Base-by-base conservation (phyloP, 2,888 invertebrate species). In the Ypsolopha sequella region DNA sequence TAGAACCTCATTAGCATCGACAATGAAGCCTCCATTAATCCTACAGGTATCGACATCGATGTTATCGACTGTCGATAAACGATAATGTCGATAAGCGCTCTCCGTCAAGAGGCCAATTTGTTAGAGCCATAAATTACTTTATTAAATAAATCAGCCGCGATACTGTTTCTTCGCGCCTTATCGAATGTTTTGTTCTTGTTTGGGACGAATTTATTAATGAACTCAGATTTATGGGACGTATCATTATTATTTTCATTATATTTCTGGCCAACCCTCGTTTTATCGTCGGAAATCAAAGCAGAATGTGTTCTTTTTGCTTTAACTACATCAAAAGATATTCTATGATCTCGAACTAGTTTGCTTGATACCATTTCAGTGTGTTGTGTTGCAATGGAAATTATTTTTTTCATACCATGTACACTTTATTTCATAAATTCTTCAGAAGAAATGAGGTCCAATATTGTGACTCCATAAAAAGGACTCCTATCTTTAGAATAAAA, bases 121-220 rank as follows among this genome's bases (percentile, higher is more conserved):
- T 81, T 72, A 71, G 68, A 63, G 72, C 66, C 78, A 82, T 85
- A 84, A 82, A 84, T 84, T 79, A 81, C 69, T 79, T 80, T 80
- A 84, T 82, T 81, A 80, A 80, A 84, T 84, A 84, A 84, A 84
- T 84, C 82, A 82, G 70, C 36, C 14, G 45, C 13, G 36, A 7
- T 36, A 47, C 7, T 47, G 47, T 11, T 36, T 36, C 62, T 43
- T 24, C 36, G n/a, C 14, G 10, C 24, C 35, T 41, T 38, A 48
- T 48, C 35, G 41, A n/a, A 24, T 6, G 9, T n/a, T 24, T 38
- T 38, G 24, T 24, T 24, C 24, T 24, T 24, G 4, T 24, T 24
- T 24, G 24, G 24, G 24, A 24, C 24, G 24, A 4, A 24, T 24
- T 24, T 24, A 24, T 24, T 24, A 24, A 24, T 24, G 24, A 24